Evolutionary conservation across 2,888 invertebrate genomes (phyloP).

Genomic region (Furcula furcula): DNA sequence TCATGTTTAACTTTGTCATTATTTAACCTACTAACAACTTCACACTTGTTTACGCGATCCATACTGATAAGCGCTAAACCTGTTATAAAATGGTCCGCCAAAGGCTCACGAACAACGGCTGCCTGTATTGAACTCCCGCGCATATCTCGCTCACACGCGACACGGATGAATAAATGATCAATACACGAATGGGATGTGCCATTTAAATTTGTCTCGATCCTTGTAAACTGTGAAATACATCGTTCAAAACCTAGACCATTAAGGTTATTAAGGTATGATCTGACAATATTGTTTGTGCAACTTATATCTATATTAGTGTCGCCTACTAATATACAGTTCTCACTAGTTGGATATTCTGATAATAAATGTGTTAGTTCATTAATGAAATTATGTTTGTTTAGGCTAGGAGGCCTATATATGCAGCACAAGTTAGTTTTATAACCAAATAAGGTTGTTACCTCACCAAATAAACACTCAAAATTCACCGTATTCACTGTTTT

Average conservation of each 20-base stretch:
- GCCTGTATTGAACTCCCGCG: not conserved
- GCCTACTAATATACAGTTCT: conserved; percentile 3
- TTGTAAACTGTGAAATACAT: conserved; percentile 4
- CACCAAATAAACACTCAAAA: not conserved
- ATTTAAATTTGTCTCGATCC: not conserved
- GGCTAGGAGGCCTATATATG: not conserved
- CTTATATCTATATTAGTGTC: conserved; percentile 5
- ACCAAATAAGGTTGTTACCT: no score
- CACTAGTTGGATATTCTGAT: not conserved
- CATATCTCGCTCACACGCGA: not conserved
- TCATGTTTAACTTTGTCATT: not conserved
- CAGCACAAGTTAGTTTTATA: not conserved
- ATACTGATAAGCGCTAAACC: not conserved
- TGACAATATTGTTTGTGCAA: not conserved
- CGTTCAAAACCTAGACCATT: conserved; percentile 3
- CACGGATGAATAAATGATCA: not conserved
- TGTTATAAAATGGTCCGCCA: not conserved
- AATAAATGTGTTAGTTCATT: conserved; percentile 1
- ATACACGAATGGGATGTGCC: not conserved
- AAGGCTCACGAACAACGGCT: not conserved
- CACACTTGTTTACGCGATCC: not conserved
- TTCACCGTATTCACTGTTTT: not conserved
- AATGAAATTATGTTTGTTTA: not conserved
- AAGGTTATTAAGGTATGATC: conserved; percentile 2
- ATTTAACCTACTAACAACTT: not conserved